Percentiles rank a stretch among this genome's conserved stretches.
These are phyloP conservation scores for Polypterus bichir DNA, from an alignment of 2,113 vertebrate genomes.

Conservation along the genomic window DNA sequence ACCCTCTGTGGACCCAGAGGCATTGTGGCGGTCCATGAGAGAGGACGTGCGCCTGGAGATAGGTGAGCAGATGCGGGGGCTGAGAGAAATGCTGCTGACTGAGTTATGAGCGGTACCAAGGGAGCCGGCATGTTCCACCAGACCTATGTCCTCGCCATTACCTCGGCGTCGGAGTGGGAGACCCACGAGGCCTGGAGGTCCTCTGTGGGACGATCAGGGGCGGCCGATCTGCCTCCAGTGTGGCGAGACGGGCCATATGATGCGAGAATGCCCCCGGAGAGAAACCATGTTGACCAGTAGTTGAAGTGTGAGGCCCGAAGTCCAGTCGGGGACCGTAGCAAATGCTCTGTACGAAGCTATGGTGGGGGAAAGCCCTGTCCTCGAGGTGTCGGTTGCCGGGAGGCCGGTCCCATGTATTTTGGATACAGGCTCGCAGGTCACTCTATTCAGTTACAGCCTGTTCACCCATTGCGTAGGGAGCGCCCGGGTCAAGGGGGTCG, in stretches of 20 bases:
- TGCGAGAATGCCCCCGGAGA: neutral
- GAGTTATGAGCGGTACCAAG: neutral
- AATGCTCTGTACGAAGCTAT: too few relatives aligned
- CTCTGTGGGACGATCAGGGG: neutral
- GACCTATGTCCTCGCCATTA: neutral
- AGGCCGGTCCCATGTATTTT: neutral
- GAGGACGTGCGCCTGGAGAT: neutral
- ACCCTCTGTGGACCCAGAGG: too few relatives aligned
- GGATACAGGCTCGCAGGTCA: neutral
- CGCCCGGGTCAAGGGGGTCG: neutral
- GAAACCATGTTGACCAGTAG: neutral
- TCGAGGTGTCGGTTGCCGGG: too few relatives aligned
- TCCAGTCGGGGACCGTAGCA: too few relatives aligned
- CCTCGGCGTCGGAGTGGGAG: neutral
- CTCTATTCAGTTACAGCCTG: neutral
- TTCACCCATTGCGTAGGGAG: neutral
- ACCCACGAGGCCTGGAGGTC: neutral
- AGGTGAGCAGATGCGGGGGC: too few relatives aligned
- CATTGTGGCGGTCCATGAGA: neutral
- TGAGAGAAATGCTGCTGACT: too few relatives aligned
- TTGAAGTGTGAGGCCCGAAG: neutral
- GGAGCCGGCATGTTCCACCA: neutral
- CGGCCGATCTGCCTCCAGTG: neutral
- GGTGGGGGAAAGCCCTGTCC: too few relatives aligned
- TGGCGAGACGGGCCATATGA: neutral